Conservation (phyloP, 1,140 invertebrate species). For the Asbolus verrucosus region DNA sequence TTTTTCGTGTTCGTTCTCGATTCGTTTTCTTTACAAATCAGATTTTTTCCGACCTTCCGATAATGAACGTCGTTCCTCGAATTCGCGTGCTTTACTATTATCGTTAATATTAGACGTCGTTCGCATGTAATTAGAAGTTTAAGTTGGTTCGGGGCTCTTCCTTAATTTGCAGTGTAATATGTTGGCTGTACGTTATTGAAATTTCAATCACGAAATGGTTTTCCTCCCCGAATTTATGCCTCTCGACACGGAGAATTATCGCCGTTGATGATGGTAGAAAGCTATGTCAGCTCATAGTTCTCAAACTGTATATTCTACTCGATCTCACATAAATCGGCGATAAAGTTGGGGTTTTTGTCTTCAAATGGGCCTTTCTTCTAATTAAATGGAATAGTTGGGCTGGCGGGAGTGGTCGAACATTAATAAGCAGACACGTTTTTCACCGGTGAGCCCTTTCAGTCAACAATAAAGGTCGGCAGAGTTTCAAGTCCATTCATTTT, state of each 20-base stretch:
- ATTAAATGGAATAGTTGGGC: constrained; percentile 21
- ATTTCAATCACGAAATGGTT: constrained; percentile 39
- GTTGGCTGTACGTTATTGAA: constrained; percentile 27
- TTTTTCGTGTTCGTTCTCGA: constrained; percentile 21
- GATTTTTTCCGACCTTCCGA: constrained; percentile 7
- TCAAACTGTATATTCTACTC: constrained; percentile 26
- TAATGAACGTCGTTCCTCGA: constrained; percentile 1
- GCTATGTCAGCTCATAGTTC: constrained; percentile 32
- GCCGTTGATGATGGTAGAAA: constrained; percentile 26
- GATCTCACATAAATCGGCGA: constrained; percentile 29
- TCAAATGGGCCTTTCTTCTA: background rate
- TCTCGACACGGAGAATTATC: constrained; percentile 30
- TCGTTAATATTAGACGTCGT: constrained; percentile 5
- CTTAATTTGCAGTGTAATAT: constrained; percentile 21
- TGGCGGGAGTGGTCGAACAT: constrained; percentile 7
- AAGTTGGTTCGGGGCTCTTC: constrained; percentile 25
- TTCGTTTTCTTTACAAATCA: constrained; percentile 20
- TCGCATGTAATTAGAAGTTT: constrained; percentile 27
- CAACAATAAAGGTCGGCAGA: no score
- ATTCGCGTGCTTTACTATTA: constrained; percentile 28
- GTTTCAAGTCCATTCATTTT: no score
- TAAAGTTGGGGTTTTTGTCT: constrained; percentile 33
- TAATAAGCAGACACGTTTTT: constrained; percentile 5
- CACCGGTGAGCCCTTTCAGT: no score
- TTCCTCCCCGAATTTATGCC: constrained; percentile 22